Conservation (phyloP, 2,113 vertebrate species). For the Isurus oxyrinchus region DNA sequence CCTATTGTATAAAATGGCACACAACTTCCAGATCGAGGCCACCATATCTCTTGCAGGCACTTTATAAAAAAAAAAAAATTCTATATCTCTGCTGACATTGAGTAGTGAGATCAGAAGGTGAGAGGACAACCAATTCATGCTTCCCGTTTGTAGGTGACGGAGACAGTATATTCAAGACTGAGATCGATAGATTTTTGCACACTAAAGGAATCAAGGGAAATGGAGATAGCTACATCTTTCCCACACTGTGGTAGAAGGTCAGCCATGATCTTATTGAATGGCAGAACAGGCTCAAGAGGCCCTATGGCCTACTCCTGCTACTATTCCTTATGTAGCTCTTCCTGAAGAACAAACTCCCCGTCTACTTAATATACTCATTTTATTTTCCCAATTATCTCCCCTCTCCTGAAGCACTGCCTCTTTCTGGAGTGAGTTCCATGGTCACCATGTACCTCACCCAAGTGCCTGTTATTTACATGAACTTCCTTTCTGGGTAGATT, state of each 20-base stretch:
- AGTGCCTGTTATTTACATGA: not conserved
- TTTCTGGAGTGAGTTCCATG: not conserved
- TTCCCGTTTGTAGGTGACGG: not conserved
- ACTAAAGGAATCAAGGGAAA: too few relatives aligned
- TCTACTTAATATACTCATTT: not conserved
- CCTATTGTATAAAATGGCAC: slow-evolving; percentile 7
- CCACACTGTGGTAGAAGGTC: not conserved
- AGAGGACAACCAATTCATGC: not conserved
- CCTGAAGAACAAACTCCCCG: not conserved
- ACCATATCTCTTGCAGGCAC: not conserved
- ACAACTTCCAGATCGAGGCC: not conserved
- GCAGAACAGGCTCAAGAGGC: not conserved
- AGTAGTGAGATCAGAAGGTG: not conserved
- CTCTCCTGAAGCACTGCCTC: not conserved
- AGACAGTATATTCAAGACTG: not conserved
- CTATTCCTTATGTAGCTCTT: not conserved
- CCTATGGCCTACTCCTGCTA: not conserved
- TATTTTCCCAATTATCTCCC: not conserved
- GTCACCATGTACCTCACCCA: not conserved
- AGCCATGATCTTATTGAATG: not conserved
- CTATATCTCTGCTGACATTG: not conserved
- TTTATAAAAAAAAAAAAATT: not conserved
- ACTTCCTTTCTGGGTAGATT: not conserved
- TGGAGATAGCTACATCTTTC: not conserved
- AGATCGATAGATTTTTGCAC: not conserved